Evolutionary conservation across 2,113 vertebrate genomes (phyloP).

Genomic region (Synodontis membranacea): DNA sequence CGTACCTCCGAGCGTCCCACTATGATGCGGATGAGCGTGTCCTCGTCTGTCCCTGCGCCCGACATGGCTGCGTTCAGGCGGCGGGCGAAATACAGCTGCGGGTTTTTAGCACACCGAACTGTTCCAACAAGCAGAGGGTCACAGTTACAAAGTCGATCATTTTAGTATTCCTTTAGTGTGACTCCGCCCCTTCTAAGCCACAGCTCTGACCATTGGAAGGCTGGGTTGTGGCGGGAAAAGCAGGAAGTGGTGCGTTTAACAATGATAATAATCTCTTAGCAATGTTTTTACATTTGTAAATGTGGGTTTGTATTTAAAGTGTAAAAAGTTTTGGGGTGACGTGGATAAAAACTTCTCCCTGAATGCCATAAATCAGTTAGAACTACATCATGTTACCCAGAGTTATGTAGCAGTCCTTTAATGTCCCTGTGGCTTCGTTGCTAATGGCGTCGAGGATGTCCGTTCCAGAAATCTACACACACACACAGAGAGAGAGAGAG

Average conservation of each 20-base stretch:
- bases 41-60: conserved; percentile 85
- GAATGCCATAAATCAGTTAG: neutral
- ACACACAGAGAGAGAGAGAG: neutral
- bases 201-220: neutral
- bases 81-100: conserved; percentile 86
- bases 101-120: conserved; percentile 85
- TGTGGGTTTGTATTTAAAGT: neutral
- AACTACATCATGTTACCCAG: conserved; percentile 60
- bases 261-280: no score
- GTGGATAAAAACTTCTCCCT: neutral
- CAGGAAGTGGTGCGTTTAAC: neutral
- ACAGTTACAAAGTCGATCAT: neutral
- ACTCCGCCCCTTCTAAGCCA: neutral
- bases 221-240: neutral
- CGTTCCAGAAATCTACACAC: conserved; percentile 69
- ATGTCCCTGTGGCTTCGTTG: conserved; percentile 72
- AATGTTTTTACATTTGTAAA: neutral
- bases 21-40: conserved; percentile 85
- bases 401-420: conserved; percentile 77
- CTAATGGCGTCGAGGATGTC: conserved; percentile 77
- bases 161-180: no score
- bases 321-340: no score
- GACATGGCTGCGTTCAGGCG: conserved; percentile 87
- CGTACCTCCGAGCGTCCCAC: conserved; percentile 87
- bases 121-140: conserved; percentile 19